Conservation (phyloP, 2,797 vertebrate genomes). For the Spinus pinus region DNA sequence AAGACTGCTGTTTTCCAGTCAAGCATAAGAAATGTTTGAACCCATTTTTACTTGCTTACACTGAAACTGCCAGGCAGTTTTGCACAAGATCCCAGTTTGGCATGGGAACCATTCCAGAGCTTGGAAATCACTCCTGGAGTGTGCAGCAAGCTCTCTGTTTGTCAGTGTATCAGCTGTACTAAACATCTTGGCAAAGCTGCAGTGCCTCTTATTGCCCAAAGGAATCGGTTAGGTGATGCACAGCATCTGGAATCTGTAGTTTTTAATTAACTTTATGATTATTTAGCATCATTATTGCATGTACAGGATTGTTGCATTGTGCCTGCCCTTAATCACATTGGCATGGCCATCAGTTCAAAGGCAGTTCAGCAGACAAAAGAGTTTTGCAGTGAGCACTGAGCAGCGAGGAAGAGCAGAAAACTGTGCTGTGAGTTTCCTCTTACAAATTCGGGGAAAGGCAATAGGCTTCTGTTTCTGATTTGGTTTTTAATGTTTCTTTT, state of each 20-base stretch:
- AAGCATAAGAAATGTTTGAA: constrained; percentile 51
- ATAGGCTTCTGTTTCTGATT: neutral
- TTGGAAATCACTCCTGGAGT: constrained; percentile 61
- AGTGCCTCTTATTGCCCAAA: constrained; percentile 64
- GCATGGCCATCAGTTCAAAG: constrained; percentile 49
- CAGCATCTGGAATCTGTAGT: constrained; percentile 79
- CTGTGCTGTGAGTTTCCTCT: neutral
- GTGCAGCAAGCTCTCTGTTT: constrained; percentile 36
- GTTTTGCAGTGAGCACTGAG: neutral
- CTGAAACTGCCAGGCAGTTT: constrained; percentile 12
- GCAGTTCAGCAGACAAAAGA: constrained; percentile 42
- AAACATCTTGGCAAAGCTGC: constrained; percentile 69
- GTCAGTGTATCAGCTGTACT: constrained; percentile 54
- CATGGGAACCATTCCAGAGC: constrained; percentile 56
- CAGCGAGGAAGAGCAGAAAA: neutral
- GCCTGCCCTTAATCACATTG: constrained; percentile 59
- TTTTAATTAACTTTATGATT: constrained; percentile 80
- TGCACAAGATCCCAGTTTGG: constrained; percentile 28
- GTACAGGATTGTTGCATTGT: constrained; percentile 65
- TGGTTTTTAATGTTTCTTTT: neutral
- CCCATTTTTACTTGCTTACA: constrained; percentile 22
- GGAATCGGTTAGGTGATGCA: constrained; percentile 69
- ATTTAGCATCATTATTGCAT: constrained; percentile 65
- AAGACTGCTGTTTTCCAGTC: constrained; percentile 42
- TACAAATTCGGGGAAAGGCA: neutral